Conservation (phyloP, 1,140 invertebrate species). For the Orchesella cincta region DNA sequence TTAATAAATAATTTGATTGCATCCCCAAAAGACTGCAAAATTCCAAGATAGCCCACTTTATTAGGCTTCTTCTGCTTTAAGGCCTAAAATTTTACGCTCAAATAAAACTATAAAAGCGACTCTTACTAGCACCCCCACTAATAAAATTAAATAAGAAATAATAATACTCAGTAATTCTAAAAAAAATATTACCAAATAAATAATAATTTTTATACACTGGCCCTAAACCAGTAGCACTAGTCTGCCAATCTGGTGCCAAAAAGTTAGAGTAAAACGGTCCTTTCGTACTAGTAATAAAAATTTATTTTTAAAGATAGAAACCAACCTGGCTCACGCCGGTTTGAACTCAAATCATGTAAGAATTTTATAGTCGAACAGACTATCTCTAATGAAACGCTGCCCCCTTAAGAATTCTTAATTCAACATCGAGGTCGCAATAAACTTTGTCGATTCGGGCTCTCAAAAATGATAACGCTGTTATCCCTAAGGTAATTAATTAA, state of each 20-base stretch:
- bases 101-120: slow-evolving; percentile 22
- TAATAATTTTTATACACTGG: neutral
- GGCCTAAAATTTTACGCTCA: slow-evolving; percentile 29
- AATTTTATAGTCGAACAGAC: slow-evolving; percentile 14
- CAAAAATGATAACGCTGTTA: slow-evolving; percentile 70
- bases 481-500: slow-evolving; percentile 70
- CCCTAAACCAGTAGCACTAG: slow-evolving; percentile 1
- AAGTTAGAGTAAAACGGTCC: neutral
- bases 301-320: slow-evolving; percentile 34
- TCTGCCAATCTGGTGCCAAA: slow-evolving; percentile 44
- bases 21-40: slow-evolving; percentile 68
- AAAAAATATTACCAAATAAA: slow-evolving; percentile 42
- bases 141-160: neutral
- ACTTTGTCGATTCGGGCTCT: slow-evolving; percentile 59
- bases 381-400: slow-evolving; percentile 5
- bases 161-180: neutral
- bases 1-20: slow-evolving; percentile 68
- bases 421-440: neutral
- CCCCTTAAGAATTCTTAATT: neutral
- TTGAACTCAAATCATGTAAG: slow-evolving; percentile 23
- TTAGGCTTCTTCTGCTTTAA: slow-evolving; percentile 23
- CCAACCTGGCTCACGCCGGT: slow-evolving; percentile 17
- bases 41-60: slow-evolving; percentile 62
- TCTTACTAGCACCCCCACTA: slow-evolving; percentile 6
- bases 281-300: slow-evolving; percentile 29